Conservation (phyloP, 2,113 vertebrate genomes). For the Azemiops feae region DNA sequence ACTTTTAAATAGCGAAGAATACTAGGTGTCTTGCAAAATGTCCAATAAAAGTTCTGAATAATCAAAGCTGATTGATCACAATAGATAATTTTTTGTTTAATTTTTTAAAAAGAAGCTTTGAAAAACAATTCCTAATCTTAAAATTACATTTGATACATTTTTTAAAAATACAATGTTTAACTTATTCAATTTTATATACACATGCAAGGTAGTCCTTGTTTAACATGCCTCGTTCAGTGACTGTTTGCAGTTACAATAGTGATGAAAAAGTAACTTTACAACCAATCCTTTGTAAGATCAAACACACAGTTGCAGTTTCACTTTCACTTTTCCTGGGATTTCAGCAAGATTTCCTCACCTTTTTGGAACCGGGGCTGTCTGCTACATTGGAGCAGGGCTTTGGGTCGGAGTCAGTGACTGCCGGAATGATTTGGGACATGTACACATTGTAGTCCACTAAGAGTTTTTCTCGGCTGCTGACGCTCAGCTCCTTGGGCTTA, state of each 20-base stretch:
- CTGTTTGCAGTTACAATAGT: not conserved
- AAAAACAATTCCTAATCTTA: not conserved
- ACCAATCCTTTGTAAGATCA: not conserved
- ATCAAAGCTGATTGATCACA: not conserved
- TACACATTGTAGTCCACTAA: conserved; percentile 77
- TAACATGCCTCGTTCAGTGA: not conserved
- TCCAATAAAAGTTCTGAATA: not conserved
- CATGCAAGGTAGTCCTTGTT: not conserved
- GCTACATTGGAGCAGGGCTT: conserved; percentile 67
- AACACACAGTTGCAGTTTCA: not conserved
- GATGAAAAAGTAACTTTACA: not conserved
- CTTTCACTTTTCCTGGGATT: not conserved
- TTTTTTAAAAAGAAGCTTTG: not conserved
- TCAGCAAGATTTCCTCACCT: conserved; percentile 40
- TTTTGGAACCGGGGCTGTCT: conserved; percentile 66
- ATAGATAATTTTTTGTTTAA: not conserved
- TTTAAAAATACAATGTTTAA: not conserved
- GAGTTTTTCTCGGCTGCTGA: conserved; percentile 60
- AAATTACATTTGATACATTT: not conserved
- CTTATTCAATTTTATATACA: not conserved
- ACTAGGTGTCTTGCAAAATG: not conserved
- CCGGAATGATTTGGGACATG: conserved; percentile 74
- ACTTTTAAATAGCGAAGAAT: not conserved
- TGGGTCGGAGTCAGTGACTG: conserved; percentile 51
- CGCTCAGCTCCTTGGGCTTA: conserved; percentile 48